phyloP scores from a whole-genome alignment of 2,888 invertebrate species.

The Parascotia fuliginaria region DNA sequence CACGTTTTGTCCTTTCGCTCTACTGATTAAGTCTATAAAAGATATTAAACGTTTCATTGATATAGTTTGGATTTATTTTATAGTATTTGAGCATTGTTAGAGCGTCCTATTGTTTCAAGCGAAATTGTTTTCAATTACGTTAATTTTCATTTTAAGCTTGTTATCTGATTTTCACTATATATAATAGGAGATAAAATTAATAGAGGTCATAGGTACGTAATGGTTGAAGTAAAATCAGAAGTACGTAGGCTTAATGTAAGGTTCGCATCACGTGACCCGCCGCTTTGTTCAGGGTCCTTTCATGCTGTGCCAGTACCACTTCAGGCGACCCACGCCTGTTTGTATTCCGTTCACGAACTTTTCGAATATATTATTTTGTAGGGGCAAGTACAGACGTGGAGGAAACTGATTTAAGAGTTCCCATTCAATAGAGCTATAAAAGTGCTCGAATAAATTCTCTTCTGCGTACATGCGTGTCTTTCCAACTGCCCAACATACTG shows the following conservation, averaged over 20 bases:
- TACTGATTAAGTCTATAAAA: conserved; percentile 20
- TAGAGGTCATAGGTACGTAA: conserved; percentile 43
- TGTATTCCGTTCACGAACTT: conserved; percentile 82
- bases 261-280: conserved; percentile 59
- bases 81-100: conserved; percentile 40
- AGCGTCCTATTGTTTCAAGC: conserved; percentile 31
- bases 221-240: conserved; percentile 43
- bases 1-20: conserved; percentile 29
- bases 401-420: conserved; percentile 77
- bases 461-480: conserved; percentile 48
- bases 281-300: conserved; percentile 72
- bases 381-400: conserved; percentile 69
- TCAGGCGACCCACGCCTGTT: conserved; percentile 67
- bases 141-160: conserved; percentile 43
- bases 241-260: conserved; percentile 49
- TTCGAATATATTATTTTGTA: conserved; percentile 79
- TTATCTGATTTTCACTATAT: conserved; percentile 39
- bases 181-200: conserved; percentile 39
- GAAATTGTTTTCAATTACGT: conserved; percentile 45
- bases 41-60: conserved; percentile 51
- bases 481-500: conserved; percentile 38
- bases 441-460: conserved; percentile 61
- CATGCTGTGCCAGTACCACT: conserved; percentile 67
- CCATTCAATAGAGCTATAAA: conserved; percentile 68
- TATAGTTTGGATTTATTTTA: conserved; percentile 44